Conservation (phyloP, 2,797 vertebrate genomes). For the Rhinella marina region DNA sequence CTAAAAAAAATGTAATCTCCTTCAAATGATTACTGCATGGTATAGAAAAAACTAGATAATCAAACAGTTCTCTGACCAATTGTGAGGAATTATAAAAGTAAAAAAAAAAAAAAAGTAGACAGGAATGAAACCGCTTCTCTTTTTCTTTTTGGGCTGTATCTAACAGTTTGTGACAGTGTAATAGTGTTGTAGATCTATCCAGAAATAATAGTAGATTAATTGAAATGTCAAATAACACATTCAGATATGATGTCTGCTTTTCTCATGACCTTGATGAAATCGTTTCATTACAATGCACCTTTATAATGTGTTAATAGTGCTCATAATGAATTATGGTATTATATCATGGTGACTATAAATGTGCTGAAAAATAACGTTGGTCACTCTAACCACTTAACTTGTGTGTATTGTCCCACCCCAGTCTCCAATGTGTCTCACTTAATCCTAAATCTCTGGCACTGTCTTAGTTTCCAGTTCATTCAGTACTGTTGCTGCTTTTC, state of each 20-base stretch:
- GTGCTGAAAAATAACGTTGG: not conserved
- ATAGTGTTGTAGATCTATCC: too few species aligned
- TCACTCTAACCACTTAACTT: not conserved
- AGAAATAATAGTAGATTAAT: not conserved
- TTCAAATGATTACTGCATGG: too few species aligned
- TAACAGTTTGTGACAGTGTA: too few species aligned
- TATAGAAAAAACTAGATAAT: too few species aligned
- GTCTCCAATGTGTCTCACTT: slow-evolving; percentile 20
- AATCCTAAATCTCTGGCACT: slow-evolving; percentile 25
- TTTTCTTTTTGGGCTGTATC: too few species aligned
- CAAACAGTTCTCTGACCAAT: too few species aligned
- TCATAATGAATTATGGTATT: too few species aligned
- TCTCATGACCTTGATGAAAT: not conserved
- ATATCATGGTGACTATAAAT: not conserved
- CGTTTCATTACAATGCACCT: not conserved
- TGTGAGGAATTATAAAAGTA: too few species aligned
- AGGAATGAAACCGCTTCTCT: too few species aligned
- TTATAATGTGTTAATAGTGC: not conserved
- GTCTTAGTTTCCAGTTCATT: slow-evolving; percentile 46
- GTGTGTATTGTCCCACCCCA: not conserved
- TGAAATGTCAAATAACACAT: not conserved
- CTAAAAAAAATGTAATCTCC: too few species aligned
- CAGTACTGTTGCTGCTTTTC: slow-evolving; percentile 64
- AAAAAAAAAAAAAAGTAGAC: too few species aligned
- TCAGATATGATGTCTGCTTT: not conserved